Evolutionary conservation across 37 sponge, comb jelly and placozoan species (phyloP).

Genomic region (Sycon ciliatum): DNA sequence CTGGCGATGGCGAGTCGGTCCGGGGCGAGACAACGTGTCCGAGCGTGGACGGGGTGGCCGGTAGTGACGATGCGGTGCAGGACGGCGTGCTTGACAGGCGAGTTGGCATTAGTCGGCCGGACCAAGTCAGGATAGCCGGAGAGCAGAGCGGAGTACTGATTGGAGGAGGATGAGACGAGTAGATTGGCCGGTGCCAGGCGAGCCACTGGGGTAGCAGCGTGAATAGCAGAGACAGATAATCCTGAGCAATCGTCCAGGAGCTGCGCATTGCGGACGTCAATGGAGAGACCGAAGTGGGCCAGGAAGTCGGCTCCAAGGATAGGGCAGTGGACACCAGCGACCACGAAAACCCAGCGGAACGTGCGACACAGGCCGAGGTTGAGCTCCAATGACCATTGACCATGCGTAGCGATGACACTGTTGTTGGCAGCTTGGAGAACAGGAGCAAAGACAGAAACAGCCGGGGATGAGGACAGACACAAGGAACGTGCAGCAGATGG

Average conservation of each 20-base stretch:
- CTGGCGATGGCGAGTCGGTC: constrained; percentile 20
- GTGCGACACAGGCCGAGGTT: constrained; percentile 51
- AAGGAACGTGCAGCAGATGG: constrained; percentile 12
- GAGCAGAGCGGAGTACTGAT: too few relatives aligned
- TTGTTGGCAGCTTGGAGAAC: too few relatives aligned
- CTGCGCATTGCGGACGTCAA: background rate
- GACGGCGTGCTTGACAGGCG: constrained; percentile 13
- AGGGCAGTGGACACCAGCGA: constrained; percentile 47
- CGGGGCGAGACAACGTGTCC: constrained; percentile 36
- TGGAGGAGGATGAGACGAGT: too few relatives aligned
- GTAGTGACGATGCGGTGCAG: constrained; percentile 32
- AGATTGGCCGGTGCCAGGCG: too few relatives aligned
- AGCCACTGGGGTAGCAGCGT: too few relatives aligned
- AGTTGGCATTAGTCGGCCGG: constrained; percentile 8
- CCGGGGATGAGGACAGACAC: background rate
- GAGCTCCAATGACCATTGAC: constrained; percentile 28
- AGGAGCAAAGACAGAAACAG: too few relatives aligned
- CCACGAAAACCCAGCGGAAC: constrained; percentile 35
- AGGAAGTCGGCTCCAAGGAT: constrained; percentile 60
- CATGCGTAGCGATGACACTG: constrained; percentile 20
- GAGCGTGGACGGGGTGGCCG: constrained; percentile 34
- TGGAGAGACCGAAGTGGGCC: constrained; percentile 16
- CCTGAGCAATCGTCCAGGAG: constrained; percentile 15
- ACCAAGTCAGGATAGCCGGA: constrained; percentile 39
- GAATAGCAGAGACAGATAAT: too few relatives aligned